Evolutionary conservation across 2,888 invertebrate genomes (phyloP).

Genomic region (Cerastoderma edule): DNA sequence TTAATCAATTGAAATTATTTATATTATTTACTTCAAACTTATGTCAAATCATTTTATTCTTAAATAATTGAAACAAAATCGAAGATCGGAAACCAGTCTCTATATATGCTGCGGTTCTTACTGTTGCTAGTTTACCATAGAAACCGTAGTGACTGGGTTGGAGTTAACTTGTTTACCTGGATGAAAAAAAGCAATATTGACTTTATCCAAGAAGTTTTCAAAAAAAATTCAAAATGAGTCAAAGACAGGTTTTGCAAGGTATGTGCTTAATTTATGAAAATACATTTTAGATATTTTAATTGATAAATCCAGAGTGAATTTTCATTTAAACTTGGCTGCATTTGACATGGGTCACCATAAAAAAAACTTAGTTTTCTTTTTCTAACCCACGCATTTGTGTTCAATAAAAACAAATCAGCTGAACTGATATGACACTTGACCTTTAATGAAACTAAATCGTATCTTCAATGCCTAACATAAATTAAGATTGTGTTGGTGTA

Average conservation of each 20-base stretch:
- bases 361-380: too few species aligned
- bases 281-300: not conserved
- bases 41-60: not conserved
- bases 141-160: constrained; percentile 41
- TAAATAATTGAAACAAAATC: not conserved
- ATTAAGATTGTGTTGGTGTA: too few species aligned
- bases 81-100: not conserved
- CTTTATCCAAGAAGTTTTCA: not conserved
- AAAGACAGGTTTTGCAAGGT: constrained; percentile 81
- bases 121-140: constrained; percentile 63
- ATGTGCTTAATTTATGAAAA: constrained; percentile 11
- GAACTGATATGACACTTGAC: too few species aligned
- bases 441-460: too few species aligned
- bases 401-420: too few species aligned
- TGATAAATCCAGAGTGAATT: too few species aligned
- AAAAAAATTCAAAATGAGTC: constrained; percentile 76
- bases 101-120: constrained; percentile 51
- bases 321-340: too few species aligned
- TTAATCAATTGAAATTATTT: too few species aligned
- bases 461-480: too few species aligned
- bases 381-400: too few species aligned
- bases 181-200: not conserved
- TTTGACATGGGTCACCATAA: too few species aligned
- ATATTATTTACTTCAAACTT: too few species aligned
- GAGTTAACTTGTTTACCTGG: not conserved